phyloP scores from a whole-genome alignment of 1,140 invertebrate genomes.

The Tetranychus cinnabarinus region DNA sequence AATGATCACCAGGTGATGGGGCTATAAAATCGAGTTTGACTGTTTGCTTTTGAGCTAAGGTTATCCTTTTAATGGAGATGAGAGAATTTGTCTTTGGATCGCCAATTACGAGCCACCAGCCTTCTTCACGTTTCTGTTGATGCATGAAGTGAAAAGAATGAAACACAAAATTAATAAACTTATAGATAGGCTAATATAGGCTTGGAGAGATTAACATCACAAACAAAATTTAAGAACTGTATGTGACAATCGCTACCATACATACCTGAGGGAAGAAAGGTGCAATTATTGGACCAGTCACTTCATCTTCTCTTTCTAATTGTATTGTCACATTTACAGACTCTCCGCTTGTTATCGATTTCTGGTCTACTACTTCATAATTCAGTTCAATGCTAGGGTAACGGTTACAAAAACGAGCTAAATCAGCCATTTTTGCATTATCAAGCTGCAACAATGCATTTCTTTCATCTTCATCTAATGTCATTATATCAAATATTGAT shows the following conservation, averaged over 20 bases:
- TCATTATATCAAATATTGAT: conserved; percentile 71
- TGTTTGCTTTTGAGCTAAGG: conserved; percentile 27
- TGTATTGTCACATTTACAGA: conserved; percentile 69
- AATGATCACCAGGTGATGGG: conserved; percentile 47
- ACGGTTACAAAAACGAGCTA: conserved; percentile 90
- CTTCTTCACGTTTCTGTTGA: conserved; percentile 80
- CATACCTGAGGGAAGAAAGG: conserved; percentile 81
- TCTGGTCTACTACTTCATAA: conserved; percentile 68
- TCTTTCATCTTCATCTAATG: conserved; percentile 82
- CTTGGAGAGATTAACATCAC: not conserved
- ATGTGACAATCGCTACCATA: not conserved
- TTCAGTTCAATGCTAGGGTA: conserved; percentile 96
- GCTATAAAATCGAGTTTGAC: conserved; percentile 83
- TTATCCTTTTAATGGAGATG: conserved; percentile 83
- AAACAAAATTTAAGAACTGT: too few relatives aligned
- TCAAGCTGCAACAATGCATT: conserved; percentile 57
- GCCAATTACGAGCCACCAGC: conserved; percentile 99
- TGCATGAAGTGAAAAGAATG: not conserved
- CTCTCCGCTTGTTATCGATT: conserved; percentile 39
- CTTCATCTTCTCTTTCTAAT: conserved; percentile 85
- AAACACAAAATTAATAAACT: not conserved
- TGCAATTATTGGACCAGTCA: conserved; percentile 85
- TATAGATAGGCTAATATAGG: not conserved
- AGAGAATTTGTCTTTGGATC: conserved; percentile 82
- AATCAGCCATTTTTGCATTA: conserved; percentile 77